Evolutionary conservation across 2,113 vertebrate genomes (phyloP).

Genomic region (Neotragus moschatus): DNA sequence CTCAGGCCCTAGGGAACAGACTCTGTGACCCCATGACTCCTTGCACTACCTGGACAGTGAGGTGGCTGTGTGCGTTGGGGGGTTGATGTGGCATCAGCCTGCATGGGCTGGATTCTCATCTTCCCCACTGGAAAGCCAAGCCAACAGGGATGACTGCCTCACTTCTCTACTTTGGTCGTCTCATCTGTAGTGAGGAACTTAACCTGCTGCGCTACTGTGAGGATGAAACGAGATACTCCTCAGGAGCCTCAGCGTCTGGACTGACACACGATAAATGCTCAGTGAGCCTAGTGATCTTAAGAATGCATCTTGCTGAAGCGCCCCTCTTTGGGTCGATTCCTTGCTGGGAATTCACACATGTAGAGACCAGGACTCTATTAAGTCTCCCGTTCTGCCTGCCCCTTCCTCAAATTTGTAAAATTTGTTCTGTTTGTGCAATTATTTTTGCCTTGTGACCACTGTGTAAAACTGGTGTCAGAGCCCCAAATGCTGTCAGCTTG

Average conservation of each 20-base stretch:
- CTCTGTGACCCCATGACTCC: background rate
- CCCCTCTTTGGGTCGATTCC: accelerated
- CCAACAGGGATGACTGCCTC: accelerated
- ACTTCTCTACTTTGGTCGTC: no score
- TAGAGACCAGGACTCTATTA: accelerated
- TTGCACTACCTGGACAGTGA: background rate
- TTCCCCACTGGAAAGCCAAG: accelerated
- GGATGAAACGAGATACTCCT: accelerated
- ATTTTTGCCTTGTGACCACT: background rate
- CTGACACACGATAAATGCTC: background rate
- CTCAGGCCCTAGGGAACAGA: background rate
- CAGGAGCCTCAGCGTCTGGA: accelerated
- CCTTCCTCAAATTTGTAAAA: background rate
- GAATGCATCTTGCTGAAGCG: accelerated
- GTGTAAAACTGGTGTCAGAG: background rate
- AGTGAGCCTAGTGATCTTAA: accelerated
- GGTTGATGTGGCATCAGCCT: no score
- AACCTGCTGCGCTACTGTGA: accelerated
- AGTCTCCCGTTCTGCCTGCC: background rate
- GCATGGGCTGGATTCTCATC: accelerated
- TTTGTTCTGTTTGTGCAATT: background rate
- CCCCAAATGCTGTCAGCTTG: constrained; percentile 33
- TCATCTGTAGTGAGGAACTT: accelerated
- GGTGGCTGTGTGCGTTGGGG: accelerated
- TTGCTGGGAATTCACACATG: accelerated